Base-by-base conservation (phyloP, 1,140 invertebrate species). In the Plodia interpunctella region DNA sequence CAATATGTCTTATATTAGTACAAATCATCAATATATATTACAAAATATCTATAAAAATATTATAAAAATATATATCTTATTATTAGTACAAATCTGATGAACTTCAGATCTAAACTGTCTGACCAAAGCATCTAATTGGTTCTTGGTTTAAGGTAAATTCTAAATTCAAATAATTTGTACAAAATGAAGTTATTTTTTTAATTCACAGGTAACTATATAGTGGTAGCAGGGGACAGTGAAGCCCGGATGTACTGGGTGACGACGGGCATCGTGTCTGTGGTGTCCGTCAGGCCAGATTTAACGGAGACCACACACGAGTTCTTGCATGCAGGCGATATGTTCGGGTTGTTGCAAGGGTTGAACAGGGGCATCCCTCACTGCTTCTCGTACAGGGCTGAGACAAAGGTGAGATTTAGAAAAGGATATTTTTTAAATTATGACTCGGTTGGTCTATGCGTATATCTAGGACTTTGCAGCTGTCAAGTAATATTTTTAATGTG, bases 231-330 rank as follows among this genome's bases (percentile, higher is more conserved):
- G 4, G 89, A 90, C 52, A 83, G 74, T 9, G 87, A 90, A 52
- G 76, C 84, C 1, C 72, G 82, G 0, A 90, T 90, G 87, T 81
- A 87, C 66, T 90, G 88, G 82, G 84, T 90, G 53, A 72, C 77
- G 2, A 76, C 77, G 0, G 89, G 89, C 13, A 72, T 68, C 0
- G 88, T 90, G 5, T 72, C 77, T 0, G 87, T 90, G 10, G 72
- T 90, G 18, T 90, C 86, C 9, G 84, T 89, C 9, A 64, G 81
- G 11, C 55, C 71, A 0, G 88, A 88, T 62, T 57, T 89, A 5
- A 90, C 86, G 0, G 89, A 90, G 60, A 90, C 80, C 15, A 88
- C 82, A 0, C 85, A 90, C 59, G 88, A 90, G 49, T 50, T 77
- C 6, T 69, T 90, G 0, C 70, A 65, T 0, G 30, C 73, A 1